Base-by-base conservation (phyloP, 1,140 invertebrate genomes). In the Papilio polyxenes region DNA sequence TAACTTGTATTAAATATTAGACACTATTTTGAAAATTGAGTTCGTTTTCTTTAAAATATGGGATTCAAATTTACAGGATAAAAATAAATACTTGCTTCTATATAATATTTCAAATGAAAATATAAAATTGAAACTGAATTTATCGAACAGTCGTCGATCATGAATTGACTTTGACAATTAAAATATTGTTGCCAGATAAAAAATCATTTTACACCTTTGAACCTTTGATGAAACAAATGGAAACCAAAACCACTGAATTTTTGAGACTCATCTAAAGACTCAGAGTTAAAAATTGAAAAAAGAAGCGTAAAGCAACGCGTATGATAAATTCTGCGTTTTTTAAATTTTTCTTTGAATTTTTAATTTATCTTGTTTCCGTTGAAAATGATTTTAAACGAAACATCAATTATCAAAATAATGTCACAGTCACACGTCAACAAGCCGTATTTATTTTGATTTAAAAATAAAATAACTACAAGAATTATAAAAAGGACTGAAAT, bases 371-470 rank as follows among this genome's bases (percentile, higher is more conserved):
- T 65, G 59, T 20, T 8, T 59, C 8, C 8, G n/a, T 31, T 44
- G 3, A 6, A 44, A 44, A 7, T 44, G 4, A 53, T 13, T 53
- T 17, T 6, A 17, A 53, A 9, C n/a, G n/a, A 72, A 72, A 44
- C 37, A 6, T 20, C 17, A 76, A 76, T 23, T 76, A 49, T 76
- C 75, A 76, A 76, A 53, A 49, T 37, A 48, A 13, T 65, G 56
- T 59, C 17, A 75, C n/a, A 51, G 15, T 20, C 49, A 76, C 51
- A 56, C 49, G 75, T 53, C 23, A 53, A 53, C 75, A 76, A 76
- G 10, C 75, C 48, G 75, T 76, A 15, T 76, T 76, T 76, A 76
- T 76, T 53, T 76, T 51, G 13, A 7, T 76, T 53, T 3, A 40
- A 10, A 59, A 59, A 1, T n/a, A 9, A n/a, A n/a, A 59, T 59